A percentile compares a stretch with the other conserved stretches of the same genome.
These are phyloP conservation scores for Yponomeuta evonymella DNA, from an alignment of 2,888 invertebrate species.

Conservation along the genomic window DNA sequence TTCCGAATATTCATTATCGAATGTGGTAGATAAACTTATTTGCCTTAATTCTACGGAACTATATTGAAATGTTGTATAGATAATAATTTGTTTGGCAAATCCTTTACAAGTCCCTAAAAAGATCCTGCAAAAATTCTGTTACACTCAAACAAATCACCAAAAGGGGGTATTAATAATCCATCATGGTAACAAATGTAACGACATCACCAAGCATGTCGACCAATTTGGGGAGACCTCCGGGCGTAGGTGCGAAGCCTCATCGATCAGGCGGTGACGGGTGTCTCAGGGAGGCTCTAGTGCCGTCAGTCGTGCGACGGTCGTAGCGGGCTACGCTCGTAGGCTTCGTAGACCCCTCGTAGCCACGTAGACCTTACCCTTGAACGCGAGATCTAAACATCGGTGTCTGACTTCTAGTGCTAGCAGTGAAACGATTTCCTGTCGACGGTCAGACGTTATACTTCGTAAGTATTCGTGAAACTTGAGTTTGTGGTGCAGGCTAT, in stretches of 20 bases:
- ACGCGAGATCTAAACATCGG: neutral
- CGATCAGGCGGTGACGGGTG: neutral
- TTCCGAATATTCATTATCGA: too few relatives aligned
- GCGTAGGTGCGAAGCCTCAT: neutral
- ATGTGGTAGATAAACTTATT: too few relatives aligned
- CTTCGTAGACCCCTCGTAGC: constrained; percentile 26
- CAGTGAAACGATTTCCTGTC: neutral
- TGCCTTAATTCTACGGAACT: too few relatives aligned
- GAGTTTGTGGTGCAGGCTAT: neutral
- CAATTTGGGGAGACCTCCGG: neutral
- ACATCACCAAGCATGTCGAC: neutral
- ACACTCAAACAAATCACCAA: neutral
- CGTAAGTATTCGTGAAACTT: neutral
- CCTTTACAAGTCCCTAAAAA: too few relatives aligned
- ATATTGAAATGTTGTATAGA: too few relatives aligned
- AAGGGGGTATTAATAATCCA: neutral
- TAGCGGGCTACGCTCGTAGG: constrained; percentile 53
- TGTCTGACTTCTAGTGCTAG: neutral
- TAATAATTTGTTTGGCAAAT: too few relatives aligned
- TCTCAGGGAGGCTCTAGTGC: neutral
- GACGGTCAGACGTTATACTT: neutral
- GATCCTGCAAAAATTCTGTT: neutral
- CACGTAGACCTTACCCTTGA: constrained; percentile 12
- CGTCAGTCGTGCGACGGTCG: constrained; percentile 48
- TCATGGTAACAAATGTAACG: neutral